Evolutionary conservation across 2,888 invertebrate genomes (phyloP), one percentile per base, ranked within the genome.

Genomic region (Ophioninae sp.): DNA sequence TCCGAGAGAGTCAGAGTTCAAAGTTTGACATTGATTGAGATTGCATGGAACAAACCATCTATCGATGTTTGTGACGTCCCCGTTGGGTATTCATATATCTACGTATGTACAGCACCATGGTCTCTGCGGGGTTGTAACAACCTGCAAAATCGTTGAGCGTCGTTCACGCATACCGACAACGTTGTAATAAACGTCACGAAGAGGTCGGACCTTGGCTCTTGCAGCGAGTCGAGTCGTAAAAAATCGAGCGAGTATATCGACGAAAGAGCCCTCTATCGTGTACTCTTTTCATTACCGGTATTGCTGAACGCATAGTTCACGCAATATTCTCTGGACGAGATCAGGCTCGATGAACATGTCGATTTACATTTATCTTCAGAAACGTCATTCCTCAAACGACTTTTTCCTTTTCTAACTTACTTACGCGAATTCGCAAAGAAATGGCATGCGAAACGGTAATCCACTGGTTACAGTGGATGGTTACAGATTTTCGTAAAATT

Each of bases 161-260:
- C 22, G 76, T 10, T 58, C 22, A 44, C 68, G 56, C 59, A 68
- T 64, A 69, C 64, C 64, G 59, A 41, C 73, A 77, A 77, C 81
- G 76, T 64, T 69, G 83, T 58, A 64, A 80, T 83, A 83, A 83
- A 83, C 58, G 79, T 83, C 83, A 73, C n/a, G 80, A 23, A 59
- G 76, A 77, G 68, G 51, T 73, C 61, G 77, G 65, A 64, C 77
- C 64, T 44, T 76, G 76, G 73, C 76, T 79, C 67, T 72, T 68
- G 76, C 76, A 61, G 39, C 74, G 77, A 69, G 77, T 51, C 22
- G 56, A 1, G 56, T 77, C 80, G 77, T 80, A 67, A 69, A 77
- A 80, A 77, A 73, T 44, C 73, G 56, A 68, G 13, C 72, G 77
- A 59, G 44, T 77, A 73, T 56, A 80, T 78, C 68, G 65, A 37